Percentiles rank a stretch among this genome's conserved stretches.
Evolutionary conservation across 2,797 vertebrate species (phyloP).

Genomic region (Phoeniculus purpureus): DNA sequence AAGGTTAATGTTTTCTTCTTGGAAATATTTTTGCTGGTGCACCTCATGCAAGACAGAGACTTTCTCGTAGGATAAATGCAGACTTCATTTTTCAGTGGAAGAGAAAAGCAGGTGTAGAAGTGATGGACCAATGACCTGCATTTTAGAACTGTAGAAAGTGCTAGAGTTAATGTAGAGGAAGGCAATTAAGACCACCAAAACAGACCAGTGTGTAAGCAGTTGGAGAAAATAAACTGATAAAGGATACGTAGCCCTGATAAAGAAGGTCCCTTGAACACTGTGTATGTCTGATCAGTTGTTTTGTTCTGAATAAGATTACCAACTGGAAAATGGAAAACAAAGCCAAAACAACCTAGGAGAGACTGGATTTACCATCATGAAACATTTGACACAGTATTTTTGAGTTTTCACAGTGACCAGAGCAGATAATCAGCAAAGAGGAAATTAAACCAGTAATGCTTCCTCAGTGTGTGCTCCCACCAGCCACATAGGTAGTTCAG

Average conservation of each 20-base stretch:
- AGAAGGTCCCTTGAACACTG: not conserved
- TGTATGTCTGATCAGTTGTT: not conserved
- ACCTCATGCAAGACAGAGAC: not conserved
- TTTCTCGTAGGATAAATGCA: not conserved
- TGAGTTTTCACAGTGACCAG: not conserved
- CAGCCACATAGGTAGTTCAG: accelerated
- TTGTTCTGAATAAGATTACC: not conserved
- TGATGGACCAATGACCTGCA: not conserved
- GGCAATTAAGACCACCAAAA: conserved; percentile 34
- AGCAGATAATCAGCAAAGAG: not conserved
- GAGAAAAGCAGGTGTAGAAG: not conserved
- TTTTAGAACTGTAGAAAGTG: not conserved
- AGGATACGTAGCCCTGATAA: not conserved
- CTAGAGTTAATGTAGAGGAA: not conserved
- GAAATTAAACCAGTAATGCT: not conserved
- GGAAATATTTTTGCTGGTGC: not conserved
- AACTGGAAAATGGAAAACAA: not conserved
- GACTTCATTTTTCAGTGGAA: not conserved
- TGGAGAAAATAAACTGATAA: conserved; percentile 30
- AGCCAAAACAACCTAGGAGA: not conserved
- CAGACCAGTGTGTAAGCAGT: not conserved
- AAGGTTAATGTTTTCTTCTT: not conserved
- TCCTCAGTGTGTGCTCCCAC: not conserved
- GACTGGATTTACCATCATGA: not conserved
- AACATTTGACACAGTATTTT: not conserved